Percentiles rank a stretch among this genome's conserved stretches.
Evolutionary conservation across 2,888 invertebrate genomes (phyloP).

Genomic region (Zootermopsis nevadensis): DNA sequence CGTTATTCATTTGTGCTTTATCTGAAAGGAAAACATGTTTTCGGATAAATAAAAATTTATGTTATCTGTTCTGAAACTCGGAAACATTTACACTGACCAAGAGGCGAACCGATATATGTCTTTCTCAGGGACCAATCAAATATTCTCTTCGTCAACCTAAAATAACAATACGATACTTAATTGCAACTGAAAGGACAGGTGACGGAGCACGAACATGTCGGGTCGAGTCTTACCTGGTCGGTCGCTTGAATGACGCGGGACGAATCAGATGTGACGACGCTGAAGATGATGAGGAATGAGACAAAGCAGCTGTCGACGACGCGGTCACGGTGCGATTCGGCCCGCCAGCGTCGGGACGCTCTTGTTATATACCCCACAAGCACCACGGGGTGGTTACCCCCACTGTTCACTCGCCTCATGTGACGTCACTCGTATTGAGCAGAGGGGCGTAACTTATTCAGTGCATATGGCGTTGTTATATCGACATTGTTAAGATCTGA

Average conservation of each 20-base stretch:
- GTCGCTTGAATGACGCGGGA: no score
- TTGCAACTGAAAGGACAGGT: no score
- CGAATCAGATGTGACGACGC: background rate
- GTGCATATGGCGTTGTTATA: background rate
- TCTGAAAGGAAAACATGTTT: no score
- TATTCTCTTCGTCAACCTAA: no score
- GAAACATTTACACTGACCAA: no score
- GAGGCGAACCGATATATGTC: no score
- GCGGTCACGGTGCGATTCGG: conserved; percentile 9
- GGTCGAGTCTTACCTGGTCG: background rate
- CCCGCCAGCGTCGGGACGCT: background rate
- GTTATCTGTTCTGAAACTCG: no score
- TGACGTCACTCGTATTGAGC: conserved; percentile 11
- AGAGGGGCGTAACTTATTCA: background rate
- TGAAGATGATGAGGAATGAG: background rate
- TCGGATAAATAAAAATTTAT: no score
- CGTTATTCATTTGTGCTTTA: no score
- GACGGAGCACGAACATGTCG: background rate
- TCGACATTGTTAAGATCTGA: background rate
- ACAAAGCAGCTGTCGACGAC: background rate
- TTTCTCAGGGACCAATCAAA: no score
- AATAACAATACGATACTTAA: no score
- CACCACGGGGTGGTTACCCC: background rate
- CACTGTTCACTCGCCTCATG: background rate
- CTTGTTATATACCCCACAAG: background rate